Conservation (phyloP, 2,888 invertebrate species). For the Sicus ferrugineus region DNA sequence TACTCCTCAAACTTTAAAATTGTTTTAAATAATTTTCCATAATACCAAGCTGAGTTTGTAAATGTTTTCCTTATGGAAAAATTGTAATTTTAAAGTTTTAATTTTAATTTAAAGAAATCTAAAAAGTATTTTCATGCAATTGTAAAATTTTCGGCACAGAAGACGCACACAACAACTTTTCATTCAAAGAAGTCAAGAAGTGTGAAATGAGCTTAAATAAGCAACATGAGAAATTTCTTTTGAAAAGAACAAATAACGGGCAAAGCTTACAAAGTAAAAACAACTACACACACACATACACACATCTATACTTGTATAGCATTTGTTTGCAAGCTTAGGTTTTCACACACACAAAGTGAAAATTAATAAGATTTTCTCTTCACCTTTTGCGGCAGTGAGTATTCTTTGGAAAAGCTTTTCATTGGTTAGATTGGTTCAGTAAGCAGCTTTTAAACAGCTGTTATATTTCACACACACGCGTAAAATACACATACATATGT, state of each 20-base stretch:
- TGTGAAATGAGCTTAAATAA: conserved; percentile 16
- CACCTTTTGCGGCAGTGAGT: not conserved
- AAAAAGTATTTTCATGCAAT: too few species aligned
- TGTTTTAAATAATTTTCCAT: too few species aligned
- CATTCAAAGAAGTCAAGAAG: conserved; percentile 14
- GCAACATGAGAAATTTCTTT: not conserved
- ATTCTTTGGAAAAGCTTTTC: not conserved
- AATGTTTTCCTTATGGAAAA: too few species aligned
- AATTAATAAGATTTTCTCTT: conserved; percentile 1
- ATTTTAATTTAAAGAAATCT: too few species aligned
- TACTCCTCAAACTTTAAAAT: too few species aligned
- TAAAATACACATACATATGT: too few species aligned
- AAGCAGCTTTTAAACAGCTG: not conserved
- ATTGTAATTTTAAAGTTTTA: too few species aligned
- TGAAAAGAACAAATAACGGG: not conserved
- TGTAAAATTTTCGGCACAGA: too few species aligned
- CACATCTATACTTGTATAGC: not conserved
- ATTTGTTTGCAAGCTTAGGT: not conserved
- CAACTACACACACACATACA: conserved; percentile 13
- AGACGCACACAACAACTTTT: too few species aligned
- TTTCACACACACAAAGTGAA: not conserved
- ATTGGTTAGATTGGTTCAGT: not conserved
- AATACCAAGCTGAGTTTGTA: too few species aligned
- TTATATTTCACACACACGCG: not conserved
- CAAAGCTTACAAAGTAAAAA: conserved; percentile 3